phyloP scores from a whole-genome alignment of 1,140 invertebrate species.

The Stenopsyche tienmushanensis region DNA sequence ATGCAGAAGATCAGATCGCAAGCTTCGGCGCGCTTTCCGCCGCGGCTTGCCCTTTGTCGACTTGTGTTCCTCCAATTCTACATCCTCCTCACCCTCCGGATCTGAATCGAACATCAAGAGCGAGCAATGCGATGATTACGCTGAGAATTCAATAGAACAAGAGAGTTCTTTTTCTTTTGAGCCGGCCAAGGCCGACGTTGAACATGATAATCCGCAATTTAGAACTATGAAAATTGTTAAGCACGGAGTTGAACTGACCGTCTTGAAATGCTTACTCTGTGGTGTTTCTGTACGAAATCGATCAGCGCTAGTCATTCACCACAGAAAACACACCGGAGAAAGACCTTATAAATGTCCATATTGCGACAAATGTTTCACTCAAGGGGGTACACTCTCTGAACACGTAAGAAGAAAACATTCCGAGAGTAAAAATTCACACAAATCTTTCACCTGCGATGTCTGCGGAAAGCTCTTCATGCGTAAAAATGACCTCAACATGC shows the following conservation, averaged over 20 bases:
- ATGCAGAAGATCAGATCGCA: not conserved
- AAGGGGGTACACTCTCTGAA: constrained; percentile 19
- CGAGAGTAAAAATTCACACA: constrained; percentile 8
- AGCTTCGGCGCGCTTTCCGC: too few relatives aligned
- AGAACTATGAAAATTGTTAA: too few relatives aligned
- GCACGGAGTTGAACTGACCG: too few relatives aligned
- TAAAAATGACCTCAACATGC: constrained; percentile 19
- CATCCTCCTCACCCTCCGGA: too few relatives aligned
- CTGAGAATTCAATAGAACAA: too few relatives aligned
- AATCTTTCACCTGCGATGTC: constrained; percentile 36
- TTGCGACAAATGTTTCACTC: constrained; percentile 34
- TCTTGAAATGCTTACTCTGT: not conserved
- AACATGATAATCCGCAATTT: too few relatives aligned
- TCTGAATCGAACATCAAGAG: too few relatives aligned
- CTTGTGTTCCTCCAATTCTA: too few relatives aligned
- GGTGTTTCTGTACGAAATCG: not conserved
- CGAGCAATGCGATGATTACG: too few relatives aligned
- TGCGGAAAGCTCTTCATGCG: constrained; percentile 31
- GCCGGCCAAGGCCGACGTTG: too few relatives aligned
- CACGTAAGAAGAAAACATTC: constrained; percentile 9
- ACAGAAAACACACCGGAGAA: constrained; percentile 35
- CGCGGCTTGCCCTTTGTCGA: too few relatives aligned
- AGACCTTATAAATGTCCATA: constrained; percentile 35
- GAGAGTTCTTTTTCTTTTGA: too few relatives aligned
- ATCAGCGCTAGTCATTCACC: not conserved